Evolutionary conservation across 1,140 invertebrate genomes (phyloP).

Genomic region (Tachypleus tridentatus): DNA sequence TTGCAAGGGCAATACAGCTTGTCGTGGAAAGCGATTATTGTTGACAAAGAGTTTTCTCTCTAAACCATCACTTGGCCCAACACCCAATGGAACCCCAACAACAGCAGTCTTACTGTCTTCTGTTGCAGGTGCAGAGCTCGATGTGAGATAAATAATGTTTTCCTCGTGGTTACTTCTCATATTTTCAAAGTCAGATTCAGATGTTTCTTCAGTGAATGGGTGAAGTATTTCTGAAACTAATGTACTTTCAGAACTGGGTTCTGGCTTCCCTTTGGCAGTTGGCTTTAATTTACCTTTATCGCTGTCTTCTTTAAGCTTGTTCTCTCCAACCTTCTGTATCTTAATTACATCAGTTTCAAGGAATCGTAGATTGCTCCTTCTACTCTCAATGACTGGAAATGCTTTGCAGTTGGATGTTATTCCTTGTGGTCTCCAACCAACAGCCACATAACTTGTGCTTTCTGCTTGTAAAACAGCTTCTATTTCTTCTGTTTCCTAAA

Average conservation of each 20-base stretch:
- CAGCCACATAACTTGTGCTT: conserved; percentile 67
- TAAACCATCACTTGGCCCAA: no score
- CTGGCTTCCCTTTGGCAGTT: conserved; percentile 8
- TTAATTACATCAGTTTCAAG: conserved; percentile 35
- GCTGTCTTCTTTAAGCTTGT: not conserved
- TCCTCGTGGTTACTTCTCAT: no score
- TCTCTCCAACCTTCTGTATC: conserved; percentile 7
- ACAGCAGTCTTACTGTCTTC: no score
- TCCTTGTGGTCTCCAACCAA: conserved; percentile 61
- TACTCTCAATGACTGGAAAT: conserved; percentile 39
- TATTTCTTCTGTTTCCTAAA: conserved; percentile 57
- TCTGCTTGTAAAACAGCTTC: conserved; percentile 73
- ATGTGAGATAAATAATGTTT: no score
- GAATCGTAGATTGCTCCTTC: conserved; percentile 52
- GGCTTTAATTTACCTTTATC: conserved; percentile 2
- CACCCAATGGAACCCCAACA: no score
- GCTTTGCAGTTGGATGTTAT: conserved; percentile 17
- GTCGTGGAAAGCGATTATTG: no score
- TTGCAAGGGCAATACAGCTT: no score
- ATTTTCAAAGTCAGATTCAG: not conserved
- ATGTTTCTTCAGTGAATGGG: not conserved
- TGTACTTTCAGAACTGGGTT: conserved; percentile 7
- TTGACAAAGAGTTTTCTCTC: no score
- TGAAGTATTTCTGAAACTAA: conserved; percentile 1
- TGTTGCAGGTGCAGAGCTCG: no score